Base-by-base conservation (phyloP, 1,140 invertebrate species). In the Chelonus insularis region DNA sequence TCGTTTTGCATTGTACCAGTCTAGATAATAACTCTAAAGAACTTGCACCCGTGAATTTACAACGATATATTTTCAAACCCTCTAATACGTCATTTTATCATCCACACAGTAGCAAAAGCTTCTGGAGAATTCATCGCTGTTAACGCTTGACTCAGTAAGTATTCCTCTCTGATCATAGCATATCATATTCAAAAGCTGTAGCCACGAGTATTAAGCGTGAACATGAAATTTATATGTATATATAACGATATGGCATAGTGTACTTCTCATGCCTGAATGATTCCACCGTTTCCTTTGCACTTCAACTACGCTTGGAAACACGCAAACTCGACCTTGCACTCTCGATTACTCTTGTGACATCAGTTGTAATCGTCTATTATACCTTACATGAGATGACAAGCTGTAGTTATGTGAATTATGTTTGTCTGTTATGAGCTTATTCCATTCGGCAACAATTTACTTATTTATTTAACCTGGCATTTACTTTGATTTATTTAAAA, bases 301-400 rank as follows among this genome's bases (percentile, higher is more conserved):
- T 21, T 14, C 43, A 9, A 2, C 16, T 21, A 47, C n/a, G 43
- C 43, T 47, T 34, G 12, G 2, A 34, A 25, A 8, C 50, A 37
- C 25, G 50, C n/a, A 36, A 34, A 16, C 45, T n/a, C 29, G 39
- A 41, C 41, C 55, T 57, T 48, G 56, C 16, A 20, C 20, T 47
- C 41, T 11, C 56, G 23, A 48, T 47, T 57, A 47, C 56, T 25
- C 56, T 14, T 12, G 9, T 11, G 21, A 45, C 39, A 36, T 29
- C 14, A 21, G 18, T 14, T 39, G n/a, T 52, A 47, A 50, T 18
- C 25, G 45, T 25, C 21, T 52, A 57, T 62, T 47, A 29, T 55
- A 39, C 55, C 37, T 59, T 39, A 58, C 51, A 63, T 63, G 56
- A 54, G 56, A 29, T 2, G n/a, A n/a, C n/a, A n/a, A n/a, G n/a